Evolutionary conservation across 1,140 invertebrate genomes (phyloP), one percentile per base, ranked within the genome.

Genomic region (Plectrocnemia conspersa): DNA sequence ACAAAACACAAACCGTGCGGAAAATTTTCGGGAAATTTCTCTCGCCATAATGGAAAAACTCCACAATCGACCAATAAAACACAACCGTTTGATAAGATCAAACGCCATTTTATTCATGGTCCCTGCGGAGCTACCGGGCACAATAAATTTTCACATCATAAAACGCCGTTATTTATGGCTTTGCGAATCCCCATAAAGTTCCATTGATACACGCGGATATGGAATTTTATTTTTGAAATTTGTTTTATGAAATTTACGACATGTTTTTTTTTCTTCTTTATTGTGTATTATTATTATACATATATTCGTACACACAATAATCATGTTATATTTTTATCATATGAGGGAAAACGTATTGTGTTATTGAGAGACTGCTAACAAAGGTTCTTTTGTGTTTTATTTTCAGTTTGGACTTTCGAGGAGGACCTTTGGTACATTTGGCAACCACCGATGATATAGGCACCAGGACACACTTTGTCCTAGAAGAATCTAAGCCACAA

Each of bases 401-500:
- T 77, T 74, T 29, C 72, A 91, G 89, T 66, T 77, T 89, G 66
- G 88, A 91, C 71, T 87, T 86, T 52, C 77, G 89, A 63, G 71
- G 71, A 54, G 79, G 77, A 1, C 78, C 80, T 7, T 78, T 82
- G 53, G 71, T 87, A 38, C 86, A 90, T 66, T 85, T 84, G 76
- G 84, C 87, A 19, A 81, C 84, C 60, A 82, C 82, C 62, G 82
- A 83, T 45, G 84, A 87, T 63, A 79, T 89, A 44, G 88, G 87
- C 7, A 77, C 80, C 16, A 73, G 86, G 27, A 79, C 82, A 1
- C 88, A 86, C 69, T 90, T 91, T 67, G 79, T 85, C 22, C 80
- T 83, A 19, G 82, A 81, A 56, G 80, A 84, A 59, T 81, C 79
- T 61, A 71, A 77, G 42, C 79, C 81, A 11, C 79, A 83, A 58